Base-by-base conservation (phyloP, 2,888 invertebrate genomes). In the Himalopsyche tibetana region DNA sequence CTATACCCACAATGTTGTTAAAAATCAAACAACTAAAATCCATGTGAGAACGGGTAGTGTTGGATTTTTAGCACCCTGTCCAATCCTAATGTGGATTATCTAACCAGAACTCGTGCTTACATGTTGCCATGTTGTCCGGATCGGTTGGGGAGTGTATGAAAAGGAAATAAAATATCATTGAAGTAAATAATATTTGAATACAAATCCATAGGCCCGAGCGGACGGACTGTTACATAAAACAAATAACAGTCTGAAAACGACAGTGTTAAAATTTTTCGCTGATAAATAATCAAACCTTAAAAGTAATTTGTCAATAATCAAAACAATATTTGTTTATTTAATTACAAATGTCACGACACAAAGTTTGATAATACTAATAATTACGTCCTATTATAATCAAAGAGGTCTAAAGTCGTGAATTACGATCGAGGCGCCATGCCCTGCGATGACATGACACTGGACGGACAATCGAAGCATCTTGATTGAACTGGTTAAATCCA, bases 381-480 rank as follows among this genome's bases (percentile, higher is more conserved):
- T 28, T 28, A 74, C 38, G 38, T 4, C 38, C 38, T 74, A 38
- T 74, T 38, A 28, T 74, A 74, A 74, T 74, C 69, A 36, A 74
- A 6, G 12, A 74, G 74, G 74, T 74, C 74, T 74, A 74, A 74
- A 12, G 74, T 74, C 74, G 69, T 28, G 69, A 69, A 69, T 74
- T 38, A 38, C 36, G 74, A 74, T 12, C 38, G 74, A 74, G 12
- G 36, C 74, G 74, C 74, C 74, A 74, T 74, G 74, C 38, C 74
- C 9, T 74, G 74, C 38, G 38, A 12, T 74, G 36, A 36, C 74
- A 15, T 74, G 74, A 74, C 74, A 74, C 38, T 74, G 74, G 74
- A 74, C 74, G 3, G 74, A 8, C 6, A 8, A 51, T 4, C 51
- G 15, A 51, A 51, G 12, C 74, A 74, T 74, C 74, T 74, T 74